Conservation (phyloP, 2,113 vertebrate genomes). For the Sinosuthora webbiana region DNA sequence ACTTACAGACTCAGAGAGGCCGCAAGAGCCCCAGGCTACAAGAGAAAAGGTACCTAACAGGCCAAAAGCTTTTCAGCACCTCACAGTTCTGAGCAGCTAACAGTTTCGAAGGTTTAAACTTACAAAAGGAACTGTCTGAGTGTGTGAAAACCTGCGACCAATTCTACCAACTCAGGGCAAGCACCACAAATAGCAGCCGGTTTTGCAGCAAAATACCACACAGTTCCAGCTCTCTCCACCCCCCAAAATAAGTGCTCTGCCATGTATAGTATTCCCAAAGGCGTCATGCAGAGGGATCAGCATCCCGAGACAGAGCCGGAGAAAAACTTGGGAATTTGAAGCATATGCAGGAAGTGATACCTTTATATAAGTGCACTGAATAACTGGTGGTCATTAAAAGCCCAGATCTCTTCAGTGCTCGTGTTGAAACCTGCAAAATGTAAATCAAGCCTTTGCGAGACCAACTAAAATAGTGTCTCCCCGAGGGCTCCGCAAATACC, state of each 20-base stretch:
- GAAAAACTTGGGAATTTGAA: conserved; percentile 29
- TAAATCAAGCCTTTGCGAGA: conserved; percentile 71
- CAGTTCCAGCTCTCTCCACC: neutral
- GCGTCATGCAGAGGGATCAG: neutral
- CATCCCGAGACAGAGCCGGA: neutral
- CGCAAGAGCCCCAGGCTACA: neutral
- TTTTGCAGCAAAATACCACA: conserved; percentile 28
- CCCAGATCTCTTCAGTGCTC: conserved; percentile 37
- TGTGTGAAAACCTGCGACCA: neutral
- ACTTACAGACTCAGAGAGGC: neutral
- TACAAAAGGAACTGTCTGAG: neutral
- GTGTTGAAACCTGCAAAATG: conserved; percentile 75
- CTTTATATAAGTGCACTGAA: conserved; percentile 66
- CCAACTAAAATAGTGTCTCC: conserved; percentile 75
- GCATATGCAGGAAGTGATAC: neutral
- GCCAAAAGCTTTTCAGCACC: neutral
- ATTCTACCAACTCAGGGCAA: neutral
- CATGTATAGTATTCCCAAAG: conserved; percentile 1
- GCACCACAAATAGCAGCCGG: conserved; percentile 50
- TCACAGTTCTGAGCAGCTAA: neutral
- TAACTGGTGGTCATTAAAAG: conserved; percentile 63
- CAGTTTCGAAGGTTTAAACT: neutral
- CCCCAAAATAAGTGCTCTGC: conserved; percentile 24
- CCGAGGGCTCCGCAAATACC: conserved; percentile 74
- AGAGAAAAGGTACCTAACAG: neutral